Base-by-base conservation (phyloP, 2,888 invertebrate species). In the Drosophila macrospina region DNA sequence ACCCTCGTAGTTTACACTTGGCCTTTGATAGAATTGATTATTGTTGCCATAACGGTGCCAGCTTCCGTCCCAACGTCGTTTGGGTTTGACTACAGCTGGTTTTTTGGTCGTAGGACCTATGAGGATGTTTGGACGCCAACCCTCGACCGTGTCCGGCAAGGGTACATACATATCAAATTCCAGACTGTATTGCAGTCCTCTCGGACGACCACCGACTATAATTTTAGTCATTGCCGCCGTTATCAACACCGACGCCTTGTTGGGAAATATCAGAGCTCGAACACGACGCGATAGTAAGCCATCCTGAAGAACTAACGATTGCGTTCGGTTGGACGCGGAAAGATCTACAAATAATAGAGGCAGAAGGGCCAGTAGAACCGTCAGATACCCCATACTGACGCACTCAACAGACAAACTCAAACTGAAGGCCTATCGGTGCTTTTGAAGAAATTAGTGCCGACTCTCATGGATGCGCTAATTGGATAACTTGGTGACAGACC, bases 101-200 rank as follows among this genome's bases (percentile, higher is more conserved):
- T 34, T 70, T 0, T 71, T 59, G 0, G 37, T 52, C 1, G 52
- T 34, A 4, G 16, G 44, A 10, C 44, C 39, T 4, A 74, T 13
- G 0, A 83, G 28, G 4, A 84, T 62, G 1, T 65, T 85, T 5
- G 89, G 86, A 5, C 78, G 73, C 90, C 90, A 90, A 8, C 84
- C 87, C 4, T 86, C 88, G 1, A 88, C 13, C 4, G 80, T 73
- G n/a, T 90, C 88, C 6, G 90, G 90, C n/a, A 90, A n/a, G 0
- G 80, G 61, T n/a, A 61, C 60, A 56, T 82, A 89, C 67, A 88
- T 75, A 63, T 90, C 90, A 42, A 89, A 80, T 59, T 90, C 90
- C 6, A 89, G 39, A 8, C 79, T 80, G 30, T 89, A 79, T 20
- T 75, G 76, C 8, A 90, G 44, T 0, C 90, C 90, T 41, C 74